Percentiles rank a stretch among this genome's conserved stretches.
These are phyloP conservation scores for Acrobeloides nanus DNA, from an alignment of 2,888 invertebrate species.

Conservation along the genomic window DNA sequence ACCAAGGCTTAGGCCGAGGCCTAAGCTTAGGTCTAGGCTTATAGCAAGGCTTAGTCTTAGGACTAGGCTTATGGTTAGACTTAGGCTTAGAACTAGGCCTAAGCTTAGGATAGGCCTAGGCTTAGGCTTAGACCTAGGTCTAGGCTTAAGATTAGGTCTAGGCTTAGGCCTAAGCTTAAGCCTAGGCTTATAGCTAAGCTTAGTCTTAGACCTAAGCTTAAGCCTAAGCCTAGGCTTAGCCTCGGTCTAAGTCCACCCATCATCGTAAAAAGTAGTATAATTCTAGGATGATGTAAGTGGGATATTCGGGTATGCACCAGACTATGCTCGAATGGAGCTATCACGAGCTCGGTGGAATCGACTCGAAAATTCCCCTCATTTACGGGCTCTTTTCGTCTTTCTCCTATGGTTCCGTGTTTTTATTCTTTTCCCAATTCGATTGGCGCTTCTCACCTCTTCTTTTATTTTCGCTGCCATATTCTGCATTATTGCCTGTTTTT, in stretches of 20 bases:
- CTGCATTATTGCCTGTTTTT: conserved; percentile 27
- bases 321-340: conserved; percentile 6
- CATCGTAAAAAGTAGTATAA: neutral
- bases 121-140: too few relatives aligned
- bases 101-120: too few relatives aligned
- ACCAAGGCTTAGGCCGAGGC: too few relatives aligned
- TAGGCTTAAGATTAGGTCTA: too few relatives aligned
- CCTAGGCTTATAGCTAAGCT: too few relatives aligned
- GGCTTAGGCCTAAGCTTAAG: too few relatives aligned
- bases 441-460: conserved; percentile 32
- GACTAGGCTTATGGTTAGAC: too few relatives aligned
- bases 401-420: conserved; percentile 21
- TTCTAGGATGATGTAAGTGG: conserved; percentile 11
- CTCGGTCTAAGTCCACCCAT: too few relatives aligned
- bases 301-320: conserved; percentile 5
- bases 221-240: neutral
- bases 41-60: too few relatives aligned
- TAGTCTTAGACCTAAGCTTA: neutral
- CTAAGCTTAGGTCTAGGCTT: too few relatives aligned
- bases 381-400: conserved; percentile 7
- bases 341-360: conserved; percentile 4
- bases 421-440: conserved; percentile 34
- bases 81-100: too few relatives aligned
- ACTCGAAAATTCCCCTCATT: conserved; percentile 6
- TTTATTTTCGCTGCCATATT: conserved; percentile 36